Conservation (phyloP, 2,888 invertebrate species). For the Merodon equestris region DNA sequence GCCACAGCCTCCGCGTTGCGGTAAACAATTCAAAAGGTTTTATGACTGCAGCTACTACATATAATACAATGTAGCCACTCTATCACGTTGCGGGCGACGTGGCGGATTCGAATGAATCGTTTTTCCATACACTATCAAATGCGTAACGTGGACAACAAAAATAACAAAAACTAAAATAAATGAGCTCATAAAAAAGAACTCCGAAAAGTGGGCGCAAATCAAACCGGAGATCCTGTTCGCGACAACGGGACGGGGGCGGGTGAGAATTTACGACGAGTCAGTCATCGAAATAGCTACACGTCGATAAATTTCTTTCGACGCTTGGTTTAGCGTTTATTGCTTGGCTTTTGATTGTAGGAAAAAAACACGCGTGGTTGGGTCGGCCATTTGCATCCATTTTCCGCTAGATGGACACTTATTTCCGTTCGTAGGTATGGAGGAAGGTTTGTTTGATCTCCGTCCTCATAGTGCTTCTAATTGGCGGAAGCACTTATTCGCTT, state of each 20-base stretch:
- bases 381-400: no score
- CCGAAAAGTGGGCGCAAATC: slow-evolving; percentile 11
- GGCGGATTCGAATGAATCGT: slow-evolving; percentile 1
- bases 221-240: not conserved
- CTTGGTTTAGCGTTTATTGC: no score
- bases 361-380: no score
- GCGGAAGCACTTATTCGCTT: no score
- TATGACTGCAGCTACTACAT: slow-evolving; percentile 61
- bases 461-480: no score
- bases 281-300: slow-evolving; percentile 7
- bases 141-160: not conserved
- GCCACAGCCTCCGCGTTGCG: slow-evolving; percentile 9
- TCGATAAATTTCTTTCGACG: no score
- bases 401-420: no score
- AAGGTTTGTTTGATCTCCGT: no score
- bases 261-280: slow-evolving; percentile 15
- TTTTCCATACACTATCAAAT: slow-evolving; percentile 17
- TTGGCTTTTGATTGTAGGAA: no score
- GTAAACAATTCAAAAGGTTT: slow-evolving; percentile 55
- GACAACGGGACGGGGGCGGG: slow-evolving; percentile 16
- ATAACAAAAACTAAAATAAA: not conserved
- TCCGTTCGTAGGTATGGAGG: no score
- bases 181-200: slow-evolving; percentile 11
- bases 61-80: slow-evolving; percentile 55
- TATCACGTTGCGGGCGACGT: slow-evolving; percentile 18